Evolutionary conservation across 2,888 invertebrate genomes (phyloP), one percentile per base, ranked within the genome.

Genomic region (Andrena praecox): DNA sequence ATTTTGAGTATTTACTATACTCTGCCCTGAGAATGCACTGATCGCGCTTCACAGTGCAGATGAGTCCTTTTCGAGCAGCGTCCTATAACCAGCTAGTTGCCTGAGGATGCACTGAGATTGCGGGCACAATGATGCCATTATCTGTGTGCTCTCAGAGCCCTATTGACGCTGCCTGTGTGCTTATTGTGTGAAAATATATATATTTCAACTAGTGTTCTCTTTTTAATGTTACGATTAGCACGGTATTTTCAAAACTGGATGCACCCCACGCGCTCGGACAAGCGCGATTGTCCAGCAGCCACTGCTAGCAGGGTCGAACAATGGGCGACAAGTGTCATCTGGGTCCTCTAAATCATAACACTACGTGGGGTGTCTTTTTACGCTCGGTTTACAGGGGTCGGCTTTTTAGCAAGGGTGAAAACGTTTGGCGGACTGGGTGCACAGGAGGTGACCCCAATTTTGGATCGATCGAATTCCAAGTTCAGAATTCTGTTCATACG

Each of bases 301-400:
- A n/a, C 62, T 59, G 52, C 62, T 50, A 79, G 81, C 80, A 84
- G 72, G 82, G 69, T 66, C 77, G 82, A 78, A 87, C 88, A 87
- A 87, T 88, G 84, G 76, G 7, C 66, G 82, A 88, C 88, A 86
- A 84, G 87, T 86, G 84, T 87, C 88, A 84, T 86, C 78, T 62
- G 74, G 81, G 79, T 84, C 73, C 88, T 75, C 77, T 86, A 86
- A 87, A 86, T 88, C 84, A 88, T 78, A 64, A 74, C 79, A 77
- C 62, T 60, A 50, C 6, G 48, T 31, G 60, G 54, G 69, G 59
- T 64, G 72, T 59, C 82, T 84, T 86, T 87, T 87, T 56, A 88
- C 77, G 83, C 79, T 79, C 24, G 54, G 69, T 66, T 75, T 72
- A 54, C 68, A 70, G 76, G 82, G 82, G 82, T 27, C 31, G 67